A percentile compares a stretch with the other conserved stretches of the same genome.
Conservation (phyloP, 2,113 vertebrate genomes). For the Clarias magur region DNA sequence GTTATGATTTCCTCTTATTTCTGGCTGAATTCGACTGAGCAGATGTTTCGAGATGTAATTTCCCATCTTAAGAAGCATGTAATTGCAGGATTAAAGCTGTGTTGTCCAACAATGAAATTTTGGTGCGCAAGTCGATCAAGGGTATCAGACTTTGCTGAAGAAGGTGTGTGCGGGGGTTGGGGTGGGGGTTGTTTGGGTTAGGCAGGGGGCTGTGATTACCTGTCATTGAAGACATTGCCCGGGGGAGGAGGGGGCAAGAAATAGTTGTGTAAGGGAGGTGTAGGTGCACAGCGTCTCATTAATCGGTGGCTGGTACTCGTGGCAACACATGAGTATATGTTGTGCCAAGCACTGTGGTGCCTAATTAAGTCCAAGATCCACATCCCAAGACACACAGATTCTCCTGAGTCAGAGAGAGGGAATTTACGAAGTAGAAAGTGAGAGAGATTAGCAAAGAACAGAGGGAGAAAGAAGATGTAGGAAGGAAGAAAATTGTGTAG, state of each 20-base stretch:
- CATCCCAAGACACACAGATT: conserved; percentile 64
- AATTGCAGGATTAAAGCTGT: conserved; percentile 47
- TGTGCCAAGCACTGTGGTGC: conserved; percentile 69
- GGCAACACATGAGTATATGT: conserved; percentile 62
- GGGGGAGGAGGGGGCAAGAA: conserved; percentile 30
- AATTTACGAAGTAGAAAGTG: background rate
- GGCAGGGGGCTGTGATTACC: conserved; percentile 39
- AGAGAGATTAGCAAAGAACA: background rate
- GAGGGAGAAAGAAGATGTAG: conserved; percentile 18
- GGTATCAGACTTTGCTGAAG: conserved; percentile 25
- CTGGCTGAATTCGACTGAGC: conserved; percentile 13
- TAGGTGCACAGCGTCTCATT: conserved; percentile 73
- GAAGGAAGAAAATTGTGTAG: background rate
- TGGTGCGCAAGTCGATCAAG: conserved; percentile 27
- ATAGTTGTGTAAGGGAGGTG: conserved; percentile 46
- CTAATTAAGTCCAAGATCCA: conserved; percentile 77
- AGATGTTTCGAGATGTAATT: conserved; percentile 15
- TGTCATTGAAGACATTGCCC: conserved; percentile 23
- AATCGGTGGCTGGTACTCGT: conserved; percentile 67
- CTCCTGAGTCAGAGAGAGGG: conserved; percentile 58
- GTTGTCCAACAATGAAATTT: conserved; percentile 10
- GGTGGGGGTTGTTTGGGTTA: background rate
- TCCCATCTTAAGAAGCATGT: conserved; percentile 16
- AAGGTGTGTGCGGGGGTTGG: background rate
- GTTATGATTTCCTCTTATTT: conserved; percentile 36